A percentile compares a stretch with the other conserved stretches of the same genome.
These are phyloP conservation scores for Mastigias papua DNA, from an alignment of 30 jellyfish, hydroid and myxozoan species.

Conservation along the genomic window DNA sequence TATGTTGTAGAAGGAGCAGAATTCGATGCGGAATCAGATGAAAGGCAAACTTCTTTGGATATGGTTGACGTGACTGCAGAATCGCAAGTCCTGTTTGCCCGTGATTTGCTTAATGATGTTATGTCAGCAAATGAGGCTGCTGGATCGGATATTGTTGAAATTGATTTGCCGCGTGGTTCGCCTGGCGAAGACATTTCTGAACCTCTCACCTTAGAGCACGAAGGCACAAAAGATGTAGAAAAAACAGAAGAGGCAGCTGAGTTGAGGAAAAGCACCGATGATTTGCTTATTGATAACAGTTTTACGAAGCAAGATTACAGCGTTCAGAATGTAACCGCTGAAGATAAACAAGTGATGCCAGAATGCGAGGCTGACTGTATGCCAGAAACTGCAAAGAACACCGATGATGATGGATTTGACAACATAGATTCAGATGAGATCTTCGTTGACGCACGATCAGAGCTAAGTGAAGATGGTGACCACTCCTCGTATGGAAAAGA, in stretches of 20 bases:
- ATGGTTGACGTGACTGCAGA: conserved; percentile 10
- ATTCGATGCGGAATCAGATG: neutral
- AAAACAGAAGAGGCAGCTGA: neutral
- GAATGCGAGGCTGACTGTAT: neutral
- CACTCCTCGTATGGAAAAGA: neutral
- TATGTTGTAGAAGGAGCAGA: neutral
- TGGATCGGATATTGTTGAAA: conserved; percentile 52
- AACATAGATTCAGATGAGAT: conserved; percentile 65
- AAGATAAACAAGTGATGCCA: neutral
- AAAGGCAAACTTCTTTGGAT: conserved; percentile 11
- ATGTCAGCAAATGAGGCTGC: conserved; percentile 32
- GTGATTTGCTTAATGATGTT: neutral
- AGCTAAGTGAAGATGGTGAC: conserved; percentile 18
- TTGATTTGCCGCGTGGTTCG: conserved; percentile 35
- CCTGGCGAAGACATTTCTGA: neutral
- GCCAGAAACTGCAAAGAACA: neutral
- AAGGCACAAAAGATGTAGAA: neutral
- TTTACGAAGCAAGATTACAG: neutral
- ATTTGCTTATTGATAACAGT: neutral
- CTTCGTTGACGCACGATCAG: conserved; percentile 62
- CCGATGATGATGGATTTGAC: conserved; percentile 60
- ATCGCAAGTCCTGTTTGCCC: conserved; percentile 17
- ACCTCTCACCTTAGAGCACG: neutral
- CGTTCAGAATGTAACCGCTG: neutral
- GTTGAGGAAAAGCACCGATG: neutral